phyloP scores from a whole-genome alignment of 2,113 vertebrate genomes.

The Gobiocypris rarus region DNA sequence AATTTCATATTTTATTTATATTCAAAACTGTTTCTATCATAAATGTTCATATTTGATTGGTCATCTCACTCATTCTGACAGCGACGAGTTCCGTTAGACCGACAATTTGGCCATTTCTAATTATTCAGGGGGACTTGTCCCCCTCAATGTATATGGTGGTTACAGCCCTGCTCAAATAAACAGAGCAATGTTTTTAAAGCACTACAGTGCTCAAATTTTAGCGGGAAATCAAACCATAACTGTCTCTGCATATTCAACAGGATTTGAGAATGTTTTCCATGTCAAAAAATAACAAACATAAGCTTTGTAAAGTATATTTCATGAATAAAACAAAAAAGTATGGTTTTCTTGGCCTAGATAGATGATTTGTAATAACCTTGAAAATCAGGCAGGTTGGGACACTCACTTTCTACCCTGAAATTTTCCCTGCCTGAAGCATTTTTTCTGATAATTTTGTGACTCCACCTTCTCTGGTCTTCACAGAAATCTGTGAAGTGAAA shows the following conservation, averaged over 20 bases:
- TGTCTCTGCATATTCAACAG: neutral
- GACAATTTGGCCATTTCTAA: too few relatives aligned
- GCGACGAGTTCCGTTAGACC: too few relatives aligned
- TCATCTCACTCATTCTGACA: too few relatives aligned
- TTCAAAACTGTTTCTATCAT: too few relatives aligned
- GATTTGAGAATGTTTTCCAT: neutral
- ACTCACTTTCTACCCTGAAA: neutral
- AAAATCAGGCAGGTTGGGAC: constrained; percentile 18
- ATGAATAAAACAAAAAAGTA: neutral
- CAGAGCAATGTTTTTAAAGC: neutral
- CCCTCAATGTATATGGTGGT: too few relatives aligned
- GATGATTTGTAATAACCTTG: constrained; percentile 22
- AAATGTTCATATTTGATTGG: too few relatives aligned
- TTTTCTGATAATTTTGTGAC: constrained; percentile 11
- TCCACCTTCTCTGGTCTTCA: constrained; percentile 26
- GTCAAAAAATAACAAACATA: neutral
- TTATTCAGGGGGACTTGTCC: too few relatives aligned
- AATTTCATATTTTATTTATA: too few relatives aligned
- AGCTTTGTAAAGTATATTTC: neutral
- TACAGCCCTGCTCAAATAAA: neutral
- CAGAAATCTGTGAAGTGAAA: constrained; percentile 38
- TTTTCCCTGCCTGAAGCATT: constrained; percentile 36
- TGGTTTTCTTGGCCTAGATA: neutral
- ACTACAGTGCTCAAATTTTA: neutral
- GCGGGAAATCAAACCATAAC: neutral